Base-by-base conservation (phyloP, 2,797 vertebrate species). In the Siniperca scherzeri region DNA sequence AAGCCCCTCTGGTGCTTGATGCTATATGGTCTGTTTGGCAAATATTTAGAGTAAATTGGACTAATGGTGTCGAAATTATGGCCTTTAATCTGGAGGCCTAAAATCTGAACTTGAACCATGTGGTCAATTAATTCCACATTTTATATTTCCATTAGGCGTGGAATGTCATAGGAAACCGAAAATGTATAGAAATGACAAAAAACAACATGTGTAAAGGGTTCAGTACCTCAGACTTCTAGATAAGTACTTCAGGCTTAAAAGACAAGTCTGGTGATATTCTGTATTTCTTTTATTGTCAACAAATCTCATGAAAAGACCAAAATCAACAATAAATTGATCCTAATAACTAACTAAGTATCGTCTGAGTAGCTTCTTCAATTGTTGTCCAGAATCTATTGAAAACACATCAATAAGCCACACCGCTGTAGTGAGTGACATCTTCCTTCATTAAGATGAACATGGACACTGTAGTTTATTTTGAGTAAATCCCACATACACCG, bases 51-150 rank as follows among this genome's bases (percentile, higher is more conserved):
- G 30, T 62, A 60, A 60, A 79, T 6, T 53, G 19, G 33, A 74
- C 40, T 19, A 5, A 68, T 44, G 3, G 9, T n/a, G 30, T 55
- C 7, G 0, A n/a, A 50, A 62, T 64, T 4, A n/a, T 7, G 12
- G 44, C 14, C 25, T 70, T 62, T 65, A 64, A 48, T 21, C 9
- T 44, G 17, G 12, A 40, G 27, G 7, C 19, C 11, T 42, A 21
- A 38, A 53, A 73, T 57, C 40, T 59, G 3, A 61, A 72, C 25
- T 66, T 55, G 55, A 60, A 71, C 27, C 55, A 36, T 52, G 48
- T 82, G 66, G 61, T 66, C 36, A 71, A 27, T 46, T 46, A 30
- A 53, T 16, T 12, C 14, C 9, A 27, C 27, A 27, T 44, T 12
- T 36, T 30, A 12, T 13, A 40, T 55, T 44, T 75, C 2, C n/a